Percentiles rank a stretch among this genome's conserved stretches.
Conservation (phyloP, 2,888 invertebrate genomes). For the Nephrotoma guestfalica region DNA sequence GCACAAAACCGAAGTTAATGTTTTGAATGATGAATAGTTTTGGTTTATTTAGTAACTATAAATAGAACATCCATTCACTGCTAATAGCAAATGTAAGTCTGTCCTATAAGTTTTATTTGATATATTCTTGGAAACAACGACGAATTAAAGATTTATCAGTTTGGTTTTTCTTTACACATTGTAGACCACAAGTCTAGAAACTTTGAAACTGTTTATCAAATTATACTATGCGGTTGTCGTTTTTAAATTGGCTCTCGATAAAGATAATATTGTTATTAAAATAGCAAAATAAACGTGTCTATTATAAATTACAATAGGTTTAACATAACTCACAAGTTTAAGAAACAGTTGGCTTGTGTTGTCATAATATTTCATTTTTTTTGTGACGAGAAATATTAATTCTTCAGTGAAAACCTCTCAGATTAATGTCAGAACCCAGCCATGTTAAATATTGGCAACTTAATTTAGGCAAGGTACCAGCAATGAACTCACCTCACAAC, state of each 20-base stretch:
- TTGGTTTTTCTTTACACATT: not conserved
- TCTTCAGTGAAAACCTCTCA: too few relatives aligned
- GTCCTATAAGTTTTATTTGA: not conserved
- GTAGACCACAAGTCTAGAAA: not conserved
- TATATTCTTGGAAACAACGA: not conserved
- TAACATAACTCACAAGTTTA: too few relatives aligned
- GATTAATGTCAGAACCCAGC: too few relatives aligned
- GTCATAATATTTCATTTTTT: too few relatives aligned
- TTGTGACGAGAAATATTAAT: too few relatives aligned
- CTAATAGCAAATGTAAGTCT: not conserved
- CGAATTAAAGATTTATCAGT: not conserved
- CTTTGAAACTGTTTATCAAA: not conserved
- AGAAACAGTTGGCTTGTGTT: too few relatives aligned
- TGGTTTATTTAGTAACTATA: not conserved
- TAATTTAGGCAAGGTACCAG: too few relatives aligned
- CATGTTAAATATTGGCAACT: too few relatives aligned
- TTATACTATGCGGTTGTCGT: not conserved
- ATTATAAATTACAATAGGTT: too few relatives aligned
- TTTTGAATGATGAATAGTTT: not conserved
- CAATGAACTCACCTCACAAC: too few relatives aligned
- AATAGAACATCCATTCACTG: not conserved
- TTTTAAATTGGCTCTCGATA: not conserved
- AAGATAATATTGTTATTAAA: not conserved
- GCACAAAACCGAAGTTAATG: not conserved
- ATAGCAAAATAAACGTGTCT: too few relatives aligned